Percentiles rank a stretch among this genome's conserved stretches.
Conservation (phyloP, 2,113 vertebrate species). For the Ammospiza caudacuta region DNA sequence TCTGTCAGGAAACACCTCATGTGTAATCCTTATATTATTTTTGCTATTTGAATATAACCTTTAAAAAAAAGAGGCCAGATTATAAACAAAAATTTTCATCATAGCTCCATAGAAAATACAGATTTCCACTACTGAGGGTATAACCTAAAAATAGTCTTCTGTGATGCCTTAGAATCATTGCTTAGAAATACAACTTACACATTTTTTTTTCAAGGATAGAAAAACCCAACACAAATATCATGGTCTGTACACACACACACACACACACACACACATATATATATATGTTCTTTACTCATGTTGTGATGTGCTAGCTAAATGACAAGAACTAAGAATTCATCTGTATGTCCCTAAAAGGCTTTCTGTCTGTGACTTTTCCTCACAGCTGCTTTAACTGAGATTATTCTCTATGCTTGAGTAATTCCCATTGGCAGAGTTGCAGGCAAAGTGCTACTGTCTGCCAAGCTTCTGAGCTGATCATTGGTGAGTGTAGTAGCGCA, state of each 20-base stretch:
- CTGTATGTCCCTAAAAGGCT: slow-evolving; percentile 5
- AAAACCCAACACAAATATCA: background rate
- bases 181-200: background rate
- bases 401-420: slow-evolving; percentile 40
- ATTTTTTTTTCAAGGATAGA: background rate
- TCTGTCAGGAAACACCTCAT: background rate
- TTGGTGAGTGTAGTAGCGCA: slow-evolving; percentile 40
- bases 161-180: fast-evolving
- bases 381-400: slow-evolving; percentile 9
- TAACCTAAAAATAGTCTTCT: background rate
- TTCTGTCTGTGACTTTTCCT: slow-evolving; percentile 43
- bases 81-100: background rate
- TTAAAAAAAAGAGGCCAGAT: background rate
- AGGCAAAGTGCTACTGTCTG: slow-evolving; percentile 35
- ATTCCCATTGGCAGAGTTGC: slow-evolving; percentile 46
- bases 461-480: slow-evolving; percentile 62
- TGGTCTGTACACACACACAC: background rate
- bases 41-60: background rate
- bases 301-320: background rate
- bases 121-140: background rate
- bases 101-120: background rate
- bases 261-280: background rate
- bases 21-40: background rate
- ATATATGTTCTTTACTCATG: background rate
- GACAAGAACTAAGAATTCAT: background rate